These are phyloP conservation scores for Bombyx mandarina DNA, from an alignment of 1,140 invertebrate species.

Conservation along the genomic window DNA sequence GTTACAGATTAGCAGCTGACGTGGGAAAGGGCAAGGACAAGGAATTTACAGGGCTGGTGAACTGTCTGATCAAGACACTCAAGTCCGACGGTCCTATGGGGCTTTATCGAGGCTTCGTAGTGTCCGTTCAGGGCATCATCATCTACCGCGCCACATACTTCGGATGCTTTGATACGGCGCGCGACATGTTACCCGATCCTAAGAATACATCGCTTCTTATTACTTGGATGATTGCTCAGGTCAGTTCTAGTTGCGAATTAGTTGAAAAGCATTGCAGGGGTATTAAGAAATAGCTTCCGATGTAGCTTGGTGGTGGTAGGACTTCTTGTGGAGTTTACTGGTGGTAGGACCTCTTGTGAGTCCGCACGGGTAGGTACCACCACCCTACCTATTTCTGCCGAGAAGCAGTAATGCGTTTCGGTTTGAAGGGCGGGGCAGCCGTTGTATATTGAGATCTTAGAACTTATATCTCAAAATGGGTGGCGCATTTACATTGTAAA, in stretches of 20 bases:
- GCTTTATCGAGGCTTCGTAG: slow-evolving; percentile 91
- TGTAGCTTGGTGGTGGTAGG: neutral
- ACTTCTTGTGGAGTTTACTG: too few relatives aligned
- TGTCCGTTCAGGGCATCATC: slow-evolving; percentile 91
- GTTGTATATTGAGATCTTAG: too few relatives aligned
- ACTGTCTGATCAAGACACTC: slow-evolving; percentile 88
- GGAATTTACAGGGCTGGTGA: slow-evolving; percentile 86
- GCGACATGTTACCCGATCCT: slow-evolving; percentile 87
- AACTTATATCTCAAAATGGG: too few relatives aligned
- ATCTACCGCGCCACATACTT: slow-evolving; percentile 93
- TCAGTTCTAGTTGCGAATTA: slow-evolving; percentile 32
- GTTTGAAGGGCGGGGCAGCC: too few relatives aligned
- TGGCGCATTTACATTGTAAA: too few relatives aligned
- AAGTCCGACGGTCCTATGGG: slow-evolving; percentile 87
- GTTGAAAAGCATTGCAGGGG: too few relatives aligned
- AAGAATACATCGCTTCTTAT: slow-evolving; percentile 84
- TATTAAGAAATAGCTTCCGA: too few relatives aligned
- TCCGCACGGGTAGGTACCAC: too few relatives aligned
- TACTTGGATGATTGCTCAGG: slow-evolving; percentile 88
- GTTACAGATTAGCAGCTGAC: slow-evolving; percentile 82
- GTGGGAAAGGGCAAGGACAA: slow-evolving; percentile 84
- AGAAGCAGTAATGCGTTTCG: too few relatives aligned
- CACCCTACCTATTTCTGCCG: too few relatives aligned
- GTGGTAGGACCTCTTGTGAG: too few relatives aligned
- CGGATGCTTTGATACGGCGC: slow-evolving; percentile 93